Evolutionary conservation across 2,797 vertebrate genomes (phyloP).

Genomic region (Arvicola amphibius): DNA sequence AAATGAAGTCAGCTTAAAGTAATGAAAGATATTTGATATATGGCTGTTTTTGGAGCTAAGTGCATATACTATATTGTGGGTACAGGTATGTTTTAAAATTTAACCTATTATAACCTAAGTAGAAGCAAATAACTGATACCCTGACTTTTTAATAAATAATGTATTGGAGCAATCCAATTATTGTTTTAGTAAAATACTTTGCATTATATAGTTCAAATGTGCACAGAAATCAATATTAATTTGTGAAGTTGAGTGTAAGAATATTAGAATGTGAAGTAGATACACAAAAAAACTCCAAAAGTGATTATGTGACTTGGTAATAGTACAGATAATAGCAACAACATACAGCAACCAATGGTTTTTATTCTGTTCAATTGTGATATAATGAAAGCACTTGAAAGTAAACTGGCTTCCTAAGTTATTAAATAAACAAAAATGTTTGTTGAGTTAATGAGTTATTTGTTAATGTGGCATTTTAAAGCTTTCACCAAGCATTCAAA

Average conservation of each 20-base stretch:
- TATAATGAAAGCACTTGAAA: neutral
- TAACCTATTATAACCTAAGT: neutral
- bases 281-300: slow-evolving; percentile 44
- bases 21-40: neutral
- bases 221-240: slow-evolving; percentile 14
- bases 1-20: slow-evolving; percentile 1
- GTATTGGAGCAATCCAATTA: neutral
- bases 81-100: slow-evolving; percentile 9
- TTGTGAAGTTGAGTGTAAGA: neutral
- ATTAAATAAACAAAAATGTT: slow-evolving; percentile 33
- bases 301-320: neutral
- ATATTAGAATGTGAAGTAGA: neutral
- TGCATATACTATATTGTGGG: neutral
- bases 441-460: slow-evolving; percentile 38
- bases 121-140: neutral
- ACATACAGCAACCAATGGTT: neutral
- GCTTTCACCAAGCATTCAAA: neutral
- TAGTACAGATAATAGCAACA: neutral
- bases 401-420: neutral
- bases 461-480: slow-evolving; percentile 22
- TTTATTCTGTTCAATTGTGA: neutral
- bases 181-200: slow-evolving; percentile 28
- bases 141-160: slow-evolving; percentile 37
- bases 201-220: slow-evolving; percentile 14
- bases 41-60: neutral